A percentile compares a stretch with the other conserved stretches of the same genome.
Conservation (phyloP, 2,888 invertebrate genomes). For the Neria commutata region DNA sequence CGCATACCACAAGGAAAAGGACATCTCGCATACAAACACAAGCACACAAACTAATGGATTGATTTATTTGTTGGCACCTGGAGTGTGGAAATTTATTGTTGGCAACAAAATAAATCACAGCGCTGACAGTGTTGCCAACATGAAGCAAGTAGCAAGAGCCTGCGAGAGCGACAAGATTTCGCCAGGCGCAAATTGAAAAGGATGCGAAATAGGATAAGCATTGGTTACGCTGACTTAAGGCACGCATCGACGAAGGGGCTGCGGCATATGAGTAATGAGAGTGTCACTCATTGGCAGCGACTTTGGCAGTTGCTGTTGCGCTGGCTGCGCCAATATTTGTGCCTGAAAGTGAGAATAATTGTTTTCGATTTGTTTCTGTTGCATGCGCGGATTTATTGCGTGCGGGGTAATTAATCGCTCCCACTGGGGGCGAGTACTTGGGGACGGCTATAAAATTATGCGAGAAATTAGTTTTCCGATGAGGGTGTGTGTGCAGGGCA, state of each 20-base stretch:
- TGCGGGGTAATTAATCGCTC: conserved; percentile 53
- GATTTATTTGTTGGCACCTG: conserved; percentile 58
- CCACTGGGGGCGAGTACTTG: conserved; percentile 44
- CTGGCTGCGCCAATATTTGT: not conserved
- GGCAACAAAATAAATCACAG: conserved; percentile 52
- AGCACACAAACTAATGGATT: conserved; percentile 57
- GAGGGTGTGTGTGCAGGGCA: not conserved
- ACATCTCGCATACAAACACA: conserved; percentile 29
- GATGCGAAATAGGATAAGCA: conserved; percentile 42
- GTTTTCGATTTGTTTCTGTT: conserved; percentile 27
- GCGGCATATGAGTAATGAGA: conserved; percentile 12
- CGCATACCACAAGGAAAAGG: not conserved
- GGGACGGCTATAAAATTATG: conserved; percentile 46
- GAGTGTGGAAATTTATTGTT: conserved; percentile 59
- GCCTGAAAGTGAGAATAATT: not conserved
- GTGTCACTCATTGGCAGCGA: conserved; percentile 1
- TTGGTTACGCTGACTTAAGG: conserved; percentile 43
- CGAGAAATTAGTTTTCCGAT: conserved; percentile 43
- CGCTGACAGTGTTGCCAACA: conserved; percentile 28
- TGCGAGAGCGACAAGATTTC: not conserved
- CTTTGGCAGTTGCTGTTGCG: not conserved
- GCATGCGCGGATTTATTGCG: conserved; percentile 30
- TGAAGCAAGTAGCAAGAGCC: conserved; percentile 1
- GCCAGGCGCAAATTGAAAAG: conserved; percentile 23
- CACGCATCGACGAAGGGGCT: not conserved